Evolutionary conservation across 2,113 vertebrate species (phyloP).

Genomic region (Hippocampus abdominalis): DNA sequence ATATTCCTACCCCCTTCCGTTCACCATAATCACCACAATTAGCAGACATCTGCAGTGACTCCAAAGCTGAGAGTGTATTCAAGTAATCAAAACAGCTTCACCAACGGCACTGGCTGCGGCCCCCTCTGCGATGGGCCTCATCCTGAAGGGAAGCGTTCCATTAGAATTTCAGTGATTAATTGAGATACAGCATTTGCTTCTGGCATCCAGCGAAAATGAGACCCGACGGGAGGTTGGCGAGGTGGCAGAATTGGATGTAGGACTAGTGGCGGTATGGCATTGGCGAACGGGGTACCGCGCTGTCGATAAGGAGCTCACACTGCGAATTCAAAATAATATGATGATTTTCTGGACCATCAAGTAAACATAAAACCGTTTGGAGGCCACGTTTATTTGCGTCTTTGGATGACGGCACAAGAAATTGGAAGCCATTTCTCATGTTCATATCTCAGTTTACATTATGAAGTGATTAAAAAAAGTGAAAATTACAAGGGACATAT

Average conservation of each 20-base stretch:
- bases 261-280: constrained; percentile 39
- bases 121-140: constrained; percentile 67
- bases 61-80: constrained; percentile 65
- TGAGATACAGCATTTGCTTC: constrained; percentile 62
- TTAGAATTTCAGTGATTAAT: constrained; percentile 70
- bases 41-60: constrained; percentile 76
- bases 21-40: constrained; percentile 77
- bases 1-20: constrained; percentile 71
- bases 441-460: not conserved
- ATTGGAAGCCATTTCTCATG: not conserved
- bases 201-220: constrained; percentile 51
- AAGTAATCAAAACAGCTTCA: constrained; percentile 70
- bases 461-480: not conserved
- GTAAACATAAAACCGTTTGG: constrained; percentile 55
- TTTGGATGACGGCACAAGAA: not conserved
- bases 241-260: constrained; percentile 28
- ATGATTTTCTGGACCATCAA: constrained; percentile 54
- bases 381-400: not conserved
- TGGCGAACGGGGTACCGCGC: constrained; percentile 34
- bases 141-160: constrained; percentile 71
- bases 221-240: constrained; percentile 51
- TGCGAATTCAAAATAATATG: constrained; percentile 21
- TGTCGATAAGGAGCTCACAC: constrained; percentile 28
- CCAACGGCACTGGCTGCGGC: constrained; percentile 52
- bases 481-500: too few relatives aligned